Evolutionary conservation across 2,888 invertebrate species (phyloP).

Genomic region (Heliconius charithonia): DNA sequence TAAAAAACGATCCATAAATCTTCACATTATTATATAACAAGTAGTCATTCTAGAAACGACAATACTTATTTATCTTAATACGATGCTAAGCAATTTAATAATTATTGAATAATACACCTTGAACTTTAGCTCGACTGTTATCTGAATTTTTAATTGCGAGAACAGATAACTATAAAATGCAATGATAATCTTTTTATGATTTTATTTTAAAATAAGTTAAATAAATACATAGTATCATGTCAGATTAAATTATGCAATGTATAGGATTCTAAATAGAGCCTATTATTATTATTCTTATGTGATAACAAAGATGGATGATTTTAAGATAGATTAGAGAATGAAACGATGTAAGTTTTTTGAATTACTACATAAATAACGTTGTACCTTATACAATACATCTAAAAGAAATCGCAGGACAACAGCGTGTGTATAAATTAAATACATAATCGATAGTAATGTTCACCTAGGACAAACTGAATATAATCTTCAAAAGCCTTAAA

Average conservation of each 20-base stretch:
- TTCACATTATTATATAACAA: background rate
- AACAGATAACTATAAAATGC: slow-evolving; percentile 1
- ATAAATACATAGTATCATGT: background rate
- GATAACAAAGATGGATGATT: no score
- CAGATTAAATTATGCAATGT: no score
- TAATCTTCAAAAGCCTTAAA: no score
- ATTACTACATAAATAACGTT: no score
- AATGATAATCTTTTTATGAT: background rate
- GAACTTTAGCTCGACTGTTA: slow-evolving; percentile 14
- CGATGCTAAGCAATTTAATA: slow-evolving; percentile 8
- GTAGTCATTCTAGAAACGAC: background rate
- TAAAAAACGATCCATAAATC: background rate
- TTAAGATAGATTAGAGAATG: no score
- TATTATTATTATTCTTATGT: no score
- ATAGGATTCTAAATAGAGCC: no score
- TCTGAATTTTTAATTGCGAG: background rate
- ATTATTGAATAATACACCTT: slow-evolving; percentile 19
- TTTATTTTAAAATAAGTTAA: background rate
- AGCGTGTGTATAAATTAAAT: no score
- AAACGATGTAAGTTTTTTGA: no score
- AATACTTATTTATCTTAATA: background rate
- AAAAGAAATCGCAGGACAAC: no score
- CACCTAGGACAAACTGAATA: background rate
- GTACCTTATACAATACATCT: no score
- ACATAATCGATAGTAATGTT: no score